phyloP scores from a whole-genome alignment of 2,888 invertebrate species.

The Nesidiocoris tenuis region DNA sequence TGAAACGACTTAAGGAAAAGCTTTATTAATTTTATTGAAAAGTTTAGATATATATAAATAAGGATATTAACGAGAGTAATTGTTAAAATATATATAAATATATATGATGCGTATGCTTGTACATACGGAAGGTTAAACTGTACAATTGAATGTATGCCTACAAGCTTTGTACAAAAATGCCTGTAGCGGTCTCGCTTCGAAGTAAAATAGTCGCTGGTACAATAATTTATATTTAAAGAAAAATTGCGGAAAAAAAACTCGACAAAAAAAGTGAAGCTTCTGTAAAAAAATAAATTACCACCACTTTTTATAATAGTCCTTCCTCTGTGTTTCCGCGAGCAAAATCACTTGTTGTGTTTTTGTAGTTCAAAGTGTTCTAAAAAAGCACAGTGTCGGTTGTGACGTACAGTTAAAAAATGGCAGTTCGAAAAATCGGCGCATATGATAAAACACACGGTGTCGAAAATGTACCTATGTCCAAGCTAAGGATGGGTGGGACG shows the following conservation, averaged over 20 bases:
- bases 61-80: slow-evolving; percentile 36
- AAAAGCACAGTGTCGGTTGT: slow-evolving; percentile 42
- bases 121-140: slow-evolving; percentile 39
- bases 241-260: slow-evolving; percentile 16
- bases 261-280: slow-evolving; percentile 35
- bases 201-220: slow-evolving; percentile 38
- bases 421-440: slow-evolving; percentile 20
- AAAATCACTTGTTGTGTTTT: slow-evolving; percentile 39
- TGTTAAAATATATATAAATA: slow-evolving; percentile 39
- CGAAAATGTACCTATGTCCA: slow-evolving; percentile 14
- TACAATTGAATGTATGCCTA: slow-evolving; percentile 42
- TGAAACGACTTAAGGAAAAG: slow-evolving; percentile 36
- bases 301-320: slow-evolving; percentile 41
- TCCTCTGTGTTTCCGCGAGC: slow-evolving; percentile 42
- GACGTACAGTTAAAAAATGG: slow-evolving; percentile 26
- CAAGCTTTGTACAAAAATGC: slow-evolving; percentile 42
- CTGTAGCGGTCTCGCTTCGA: slow-evolving; percentile 41
- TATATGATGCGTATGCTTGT: slow-evolving; percentile 41
- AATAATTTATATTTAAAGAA: slow-evolving; percentile 40
- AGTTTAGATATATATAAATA: slow-evolving; percentile 43
- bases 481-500: slow-evolving; percentile 46
- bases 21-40: slow-evolving; percentile 47
- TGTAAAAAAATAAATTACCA: slow-evolving; percentile 26
- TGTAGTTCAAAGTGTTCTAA: slow-evolving; percentile 39
- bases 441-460: slow-evolving; percentile 16